Conservation (phyloP, 2,113 vertebrate species). For the Varanus salvator region DNA sequence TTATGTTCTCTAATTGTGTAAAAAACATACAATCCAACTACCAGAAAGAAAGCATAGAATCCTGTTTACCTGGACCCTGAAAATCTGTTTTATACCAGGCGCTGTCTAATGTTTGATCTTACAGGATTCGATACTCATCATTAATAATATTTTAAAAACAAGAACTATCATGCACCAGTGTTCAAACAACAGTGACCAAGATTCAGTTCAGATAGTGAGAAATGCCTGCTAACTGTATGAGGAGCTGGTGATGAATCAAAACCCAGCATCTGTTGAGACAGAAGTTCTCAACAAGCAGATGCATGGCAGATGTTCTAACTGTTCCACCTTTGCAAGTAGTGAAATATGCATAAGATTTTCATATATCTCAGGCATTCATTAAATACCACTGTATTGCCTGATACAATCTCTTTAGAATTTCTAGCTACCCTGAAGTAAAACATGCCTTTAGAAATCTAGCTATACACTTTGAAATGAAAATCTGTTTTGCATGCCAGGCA, state of each 20-base stretch:
- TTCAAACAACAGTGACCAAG: neutral
- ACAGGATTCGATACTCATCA: too few species aligned
- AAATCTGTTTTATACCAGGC: too few species aligned
- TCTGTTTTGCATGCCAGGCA: neutral
- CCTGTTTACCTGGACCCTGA: neutral
- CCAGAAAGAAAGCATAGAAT: neutral
- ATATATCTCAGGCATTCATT: neutral
- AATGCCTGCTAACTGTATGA: neutral
- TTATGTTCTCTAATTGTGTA: neutral
- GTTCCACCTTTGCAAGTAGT: neutral
- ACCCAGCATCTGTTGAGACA: neutral
- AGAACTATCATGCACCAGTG: neutral
- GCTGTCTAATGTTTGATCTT: too few species aligned
- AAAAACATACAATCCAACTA: neutral
- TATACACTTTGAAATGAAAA: neutral
- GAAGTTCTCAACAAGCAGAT: neutral
- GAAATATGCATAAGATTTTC: neutral
- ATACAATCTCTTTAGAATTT: neutral
- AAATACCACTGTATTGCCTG: neutral
- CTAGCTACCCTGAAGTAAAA: neutral
- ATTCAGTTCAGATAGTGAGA: conserved; percentile 13
- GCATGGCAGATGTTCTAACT: neutral
- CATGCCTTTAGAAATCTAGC: neutral
- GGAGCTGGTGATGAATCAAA: neutral
- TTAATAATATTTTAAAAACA: too few species aligned